Evolutionary conservation across 2,888 invertebrate genomes (phyloP).

Genomic region (Lasioglossum pauxillum): DNA sequence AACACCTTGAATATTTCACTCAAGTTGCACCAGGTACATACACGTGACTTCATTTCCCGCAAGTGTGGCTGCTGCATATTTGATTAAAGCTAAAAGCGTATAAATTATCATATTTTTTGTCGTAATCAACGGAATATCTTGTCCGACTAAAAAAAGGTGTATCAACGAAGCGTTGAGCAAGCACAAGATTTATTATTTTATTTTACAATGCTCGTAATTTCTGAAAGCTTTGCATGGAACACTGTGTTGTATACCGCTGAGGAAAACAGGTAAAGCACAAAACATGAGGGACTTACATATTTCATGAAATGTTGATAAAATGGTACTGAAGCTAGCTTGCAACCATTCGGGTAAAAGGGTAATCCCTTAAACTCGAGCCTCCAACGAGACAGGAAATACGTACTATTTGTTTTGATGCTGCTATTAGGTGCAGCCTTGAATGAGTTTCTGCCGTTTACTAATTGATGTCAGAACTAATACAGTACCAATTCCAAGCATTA

Average conservation of each 20-base stretch:
- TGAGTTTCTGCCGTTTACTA: too few species aligned
- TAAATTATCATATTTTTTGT: not conserved
- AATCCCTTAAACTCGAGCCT: too few species aligned
- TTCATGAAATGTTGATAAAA: too few species aligned
- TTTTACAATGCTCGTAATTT: not conserved
- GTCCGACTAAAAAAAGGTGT: not conserved
- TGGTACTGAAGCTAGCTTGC: too few species aligned
- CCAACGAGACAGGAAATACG: too few species aligned
- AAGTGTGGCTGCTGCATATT: not conserved
- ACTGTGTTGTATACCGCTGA: not conserved
- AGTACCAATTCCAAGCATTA: too few species aligned
- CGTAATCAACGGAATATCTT: not conserved
- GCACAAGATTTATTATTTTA: not conserved
- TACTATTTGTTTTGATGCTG: too few species aligned
- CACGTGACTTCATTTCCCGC: not conserved
- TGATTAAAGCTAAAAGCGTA: not conserved
- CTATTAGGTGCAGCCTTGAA: too few species aligned
- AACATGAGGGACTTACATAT: not conserved
- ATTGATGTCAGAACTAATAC: too few species aligned
- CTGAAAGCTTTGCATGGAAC: not conserved
- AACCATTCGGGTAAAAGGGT: too few species aligned
- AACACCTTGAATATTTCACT: constrained; percentile 3
- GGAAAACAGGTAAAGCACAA: not conserved
- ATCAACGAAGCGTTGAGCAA: not conserved
- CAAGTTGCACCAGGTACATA: not conserved